Evolutionary conservation across 2,888 invertebrate genomes (phyloP).

Genomic region (Sisyra terminalis): DNA sequence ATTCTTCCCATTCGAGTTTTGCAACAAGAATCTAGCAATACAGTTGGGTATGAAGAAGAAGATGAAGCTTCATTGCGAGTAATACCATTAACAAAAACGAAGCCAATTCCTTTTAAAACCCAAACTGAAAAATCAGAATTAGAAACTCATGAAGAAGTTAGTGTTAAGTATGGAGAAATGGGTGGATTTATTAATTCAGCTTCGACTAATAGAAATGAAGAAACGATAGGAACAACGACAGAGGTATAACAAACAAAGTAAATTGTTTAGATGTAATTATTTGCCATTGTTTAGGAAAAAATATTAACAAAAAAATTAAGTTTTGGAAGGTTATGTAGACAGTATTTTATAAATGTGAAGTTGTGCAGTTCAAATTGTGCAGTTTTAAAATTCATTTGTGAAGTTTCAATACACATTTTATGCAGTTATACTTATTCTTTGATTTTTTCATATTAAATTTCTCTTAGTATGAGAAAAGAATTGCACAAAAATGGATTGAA

Average conservation of each 20-base stretch:
- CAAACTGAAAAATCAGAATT: neutral
- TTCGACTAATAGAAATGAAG: no score
- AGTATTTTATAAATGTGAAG: no score
- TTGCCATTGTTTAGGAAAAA: no score
- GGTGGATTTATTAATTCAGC: slow-evolving; percentile 1
- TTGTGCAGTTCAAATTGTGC: no score
- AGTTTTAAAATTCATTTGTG: no score
- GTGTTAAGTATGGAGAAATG: slow-evolving; percentile 1
- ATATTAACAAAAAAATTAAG: no score
- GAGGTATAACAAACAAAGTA: neutral
- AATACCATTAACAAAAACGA: neutral
- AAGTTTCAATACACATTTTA: no score
- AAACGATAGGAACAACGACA: neutral
- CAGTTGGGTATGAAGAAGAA: neutral
- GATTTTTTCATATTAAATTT: no score
- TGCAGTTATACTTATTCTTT: no score
- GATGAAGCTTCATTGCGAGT: neutral
- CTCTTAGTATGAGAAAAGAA: no score
- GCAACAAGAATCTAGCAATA: neutral
- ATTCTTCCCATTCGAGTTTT: slow-evolving; percentile 4
- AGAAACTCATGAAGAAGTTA: neutral
- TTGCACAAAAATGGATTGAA: no score
- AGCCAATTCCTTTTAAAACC: neutral
- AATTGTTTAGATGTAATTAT: neutral
- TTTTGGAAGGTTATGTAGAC: no score